Evolutionary conservation across 2,797 vertebrate species (phyloP).

Genomic region (Muscicapa comitata): DNA sequence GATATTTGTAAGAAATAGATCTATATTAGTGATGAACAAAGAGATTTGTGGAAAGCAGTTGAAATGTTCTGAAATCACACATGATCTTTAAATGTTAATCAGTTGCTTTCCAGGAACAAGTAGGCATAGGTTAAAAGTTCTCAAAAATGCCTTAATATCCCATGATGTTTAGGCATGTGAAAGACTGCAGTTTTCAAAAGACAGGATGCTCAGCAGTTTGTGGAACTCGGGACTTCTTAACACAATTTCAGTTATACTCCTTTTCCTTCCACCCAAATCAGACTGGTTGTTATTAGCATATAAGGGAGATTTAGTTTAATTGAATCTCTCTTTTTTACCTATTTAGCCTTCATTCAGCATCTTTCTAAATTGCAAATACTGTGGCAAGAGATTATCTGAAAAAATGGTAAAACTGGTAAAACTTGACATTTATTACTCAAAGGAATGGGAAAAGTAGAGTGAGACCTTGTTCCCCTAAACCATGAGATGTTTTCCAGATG

Average conservation of each 20-base stretch:
- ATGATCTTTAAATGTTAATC: neutral
- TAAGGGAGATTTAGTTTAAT: neutral
- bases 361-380: neutral
- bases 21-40: neutral
- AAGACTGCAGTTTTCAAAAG: neutral
- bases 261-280: neutral
- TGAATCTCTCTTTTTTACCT: neutral
- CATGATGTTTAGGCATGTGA: neutral
- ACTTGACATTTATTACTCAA: neutral
- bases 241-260: neutral
- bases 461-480: neutral
- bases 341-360: neutral
- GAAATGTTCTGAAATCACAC: neutral
- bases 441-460: neutral
- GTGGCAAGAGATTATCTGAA: neutral
- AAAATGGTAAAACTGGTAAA: neutral
- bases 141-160: neutral
- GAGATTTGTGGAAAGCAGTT: neutral
- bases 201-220: neutral
- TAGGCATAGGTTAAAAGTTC: neutral
- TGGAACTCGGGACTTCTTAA: neutral
- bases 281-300: neutral
- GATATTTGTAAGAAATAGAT: neutral
- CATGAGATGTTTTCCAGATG: neutral
- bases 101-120: neutral